Base-by-base conservation (phyloP, 2,113 vertebrate genomes). In the Microcebus murinus region DNA sequence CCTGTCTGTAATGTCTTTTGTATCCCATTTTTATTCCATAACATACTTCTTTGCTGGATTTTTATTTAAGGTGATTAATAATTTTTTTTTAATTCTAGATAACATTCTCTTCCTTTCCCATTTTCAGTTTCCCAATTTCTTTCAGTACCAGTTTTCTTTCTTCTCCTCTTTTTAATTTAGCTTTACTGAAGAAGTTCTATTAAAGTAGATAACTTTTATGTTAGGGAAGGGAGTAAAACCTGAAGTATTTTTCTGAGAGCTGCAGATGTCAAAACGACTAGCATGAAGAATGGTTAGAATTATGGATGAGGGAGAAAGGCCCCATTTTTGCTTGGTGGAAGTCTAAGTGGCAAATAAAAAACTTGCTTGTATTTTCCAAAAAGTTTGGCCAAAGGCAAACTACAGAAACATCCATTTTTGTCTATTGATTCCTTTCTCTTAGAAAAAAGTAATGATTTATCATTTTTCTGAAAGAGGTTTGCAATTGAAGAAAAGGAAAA, bases 181-280 rank as follows among this genome's bases (percentile, higher is more conserved):
- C 9, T 23, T 79, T 79, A n/a, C 21, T 93, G 52, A 31, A 90
- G 13, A 85, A 85, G 89, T 8, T 84, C 61, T 25, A 89, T 63
- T 93, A 55, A 93, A 52, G 42, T 55, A 73, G 23, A 63, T 84
- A 42, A 88, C 45, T 92, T 95, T 88, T 85, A 65, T 34, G n/a
- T 65, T 45, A 55, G 21, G 39, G 27, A 77, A 79, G 23, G 63
- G 45, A 84, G 23, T 27, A 63, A 61, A n/a, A 84, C 63, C 29
- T 48, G 79, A 77, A 25, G 8, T 39, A 92, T 77, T 84, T 84
- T 92, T 71, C 18, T 65, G 34, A 71, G 55, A 77, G 61, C 25
- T 55, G 36, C 23, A 55, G 31, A 55, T 65, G 12, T 88, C 65
- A 84, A 71, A 71, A 52, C 34, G 45, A 82, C 21, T 52, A 61